Base-by-base conservation (phyloP, 2,113 vertebrate genomes). In the Pyrgilauda ruficollis region DNA sequence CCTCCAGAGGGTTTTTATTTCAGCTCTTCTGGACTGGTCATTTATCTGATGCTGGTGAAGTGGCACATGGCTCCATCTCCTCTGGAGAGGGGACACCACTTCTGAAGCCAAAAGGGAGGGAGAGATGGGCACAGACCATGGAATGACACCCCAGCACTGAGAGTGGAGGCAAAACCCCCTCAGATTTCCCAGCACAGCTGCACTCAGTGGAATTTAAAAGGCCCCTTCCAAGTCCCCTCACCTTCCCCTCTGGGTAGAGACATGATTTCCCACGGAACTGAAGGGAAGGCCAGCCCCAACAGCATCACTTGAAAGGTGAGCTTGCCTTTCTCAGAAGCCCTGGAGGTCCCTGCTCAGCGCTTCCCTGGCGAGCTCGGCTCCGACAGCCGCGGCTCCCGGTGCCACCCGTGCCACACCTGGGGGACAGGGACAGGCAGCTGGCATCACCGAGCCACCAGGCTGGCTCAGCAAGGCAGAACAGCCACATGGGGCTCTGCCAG, bases 31-130 rank as follows among this genome's bases (percentile, higher is more conserved):
- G 21, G 13, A 31, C 35, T 14, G 23, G 6, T 9, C 68, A 10
- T 47, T 73, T 39, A 22, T 10, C 31, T 69, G 27, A 1, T 0
- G 1, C n/a, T 46, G 69, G n/a, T 0, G 1, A 63, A 8, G 26
- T 14, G 26, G 43, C n/a, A 49, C 47, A 18, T 0, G 28, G 79
- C 15, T 49, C 30, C 13, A 9, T 13, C 72, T 67, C 47, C 53
- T 69, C 63, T 56, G 63, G n/a, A 44, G 22, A 15, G 10, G 28
- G 10, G 37, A 12, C 19, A 52, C 33, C 12, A 33, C 30, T 56
- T 24, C 58, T 52, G 63, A 64, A 55, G 28, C 19, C 46, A 12
- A 17, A 10, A 16, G 28, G 27, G 6, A 86, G 13, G 37, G 31
- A 4, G 52, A 68, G 24, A 17, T 12, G 39, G 20, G 37, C 6